Evolutionary conservation across 1,140 invertebrate genomes (phyloP), one percentile per base, ranked within the genome.

Genomic region (Heliothis subflexa): DNA sequence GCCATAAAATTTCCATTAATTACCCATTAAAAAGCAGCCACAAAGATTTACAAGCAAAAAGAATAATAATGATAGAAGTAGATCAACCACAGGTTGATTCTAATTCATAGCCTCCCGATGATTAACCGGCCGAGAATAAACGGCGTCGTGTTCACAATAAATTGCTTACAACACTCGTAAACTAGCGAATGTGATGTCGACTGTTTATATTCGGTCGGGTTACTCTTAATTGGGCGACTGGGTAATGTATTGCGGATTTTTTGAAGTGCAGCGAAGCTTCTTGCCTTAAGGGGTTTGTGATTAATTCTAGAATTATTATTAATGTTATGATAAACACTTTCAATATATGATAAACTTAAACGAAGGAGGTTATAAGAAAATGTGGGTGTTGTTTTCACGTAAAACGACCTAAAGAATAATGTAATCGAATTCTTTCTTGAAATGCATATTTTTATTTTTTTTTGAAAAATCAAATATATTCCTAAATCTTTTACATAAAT

Each of bases 21-120:
- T 33, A 33, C 25, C 28, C 40, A 47, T 66, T 47, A 66, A 66
- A 76, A 52, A 62, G 9, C 72, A 16, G 3, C 11, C 5, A 9
- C 1, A 21, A 14, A 25, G 47, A 52, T 52, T 70, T 50, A 52
- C 66, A 70, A 70, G 66, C 47, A 28, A 70, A 70, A 70, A 21
- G 21, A 68, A 68, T 68, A 66, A 50, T 68, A 52, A 70, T 70
- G 66, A 70, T 70, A 49, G 64, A 50, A 45, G n/a, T 40, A 13
- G n/a, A 21, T 70, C 73, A 74, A 83, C 82, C 78, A 76, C 82
- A 83, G 66, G 57, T 78, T 83, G 82, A 83, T 83, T 83, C 76
- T 83, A 83, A 84, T 82, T 84, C 83, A 82, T 84, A 52, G 78
- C 78, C 40, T 18, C 45, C 18, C 78, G 66, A 70, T 82, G 80